phyloP scores from a whole-genome alignment of 1,140 invertebrate genomes.

The Tenebrio molitor region DNA sequence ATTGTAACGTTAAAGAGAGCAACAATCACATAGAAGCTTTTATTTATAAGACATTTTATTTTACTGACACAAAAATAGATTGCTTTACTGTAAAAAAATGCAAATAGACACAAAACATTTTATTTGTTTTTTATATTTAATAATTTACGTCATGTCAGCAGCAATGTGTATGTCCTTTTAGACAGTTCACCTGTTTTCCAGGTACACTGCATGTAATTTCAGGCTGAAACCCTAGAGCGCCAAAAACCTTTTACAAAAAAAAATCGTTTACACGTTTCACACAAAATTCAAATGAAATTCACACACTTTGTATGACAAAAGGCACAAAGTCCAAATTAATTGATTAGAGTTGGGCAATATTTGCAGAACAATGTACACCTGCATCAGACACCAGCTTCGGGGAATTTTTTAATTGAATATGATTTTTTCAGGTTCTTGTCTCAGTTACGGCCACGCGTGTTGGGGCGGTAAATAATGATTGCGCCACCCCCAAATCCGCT shows the following conservation, averaged over 20 bases:
- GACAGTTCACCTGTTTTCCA: no score
- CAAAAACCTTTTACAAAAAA: not conserved
- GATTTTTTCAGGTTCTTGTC: constrained; percentile 70
- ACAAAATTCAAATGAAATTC: constrained; percentile 27
- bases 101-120: no score
- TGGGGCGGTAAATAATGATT: constrained; percentile 71
- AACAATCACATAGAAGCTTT: not conserved
- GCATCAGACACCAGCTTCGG: no score
- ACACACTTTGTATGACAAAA: constrained; percentile 14
- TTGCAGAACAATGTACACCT: not conserved
- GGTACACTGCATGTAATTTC: no score
- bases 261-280: constrained; percentile 13
- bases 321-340: not conserved
- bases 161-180: no score
- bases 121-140: not conserved
- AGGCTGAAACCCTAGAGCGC: not conserved
- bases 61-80: no score
- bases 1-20: not conserved
- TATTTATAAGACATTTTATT: not conserved
- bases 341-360: constrained; percentile 10
- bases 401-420: constrained; percentile 31
- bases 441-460: constrained; percentile 73
- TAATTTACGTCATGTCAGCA: not conserved
- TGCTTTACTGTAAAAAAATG: no score
- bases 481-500: no score